Evolutionary conservation across 2,797 vertebrate genomes (phyloP), one percentile per base, ranked within the genome.

Genomic region (Enteromius unitaeniatus): DNA sequence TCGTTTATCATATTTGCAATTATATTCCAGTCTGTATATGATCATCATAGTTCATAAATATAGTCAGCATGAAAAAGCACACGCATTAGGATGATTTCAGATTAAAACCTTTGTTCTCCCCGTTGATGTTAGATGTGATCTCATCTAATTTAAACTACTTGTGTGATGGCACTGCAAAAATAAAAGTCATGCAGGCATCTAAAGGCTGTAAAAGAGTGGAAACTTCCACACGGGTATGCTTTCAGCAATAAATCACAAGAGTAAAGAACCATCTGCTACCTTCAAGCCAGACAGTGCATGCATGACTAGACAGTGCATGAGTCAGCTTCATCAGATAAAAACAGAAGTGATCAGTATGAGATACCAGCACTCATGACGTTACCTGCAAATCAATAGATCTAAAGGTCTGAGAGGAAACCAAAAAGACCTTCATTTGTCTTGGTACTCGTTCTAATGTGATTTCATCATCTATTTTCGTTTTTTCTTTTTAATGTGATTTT

Each of bases 401-500:
- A 11, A 69, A 69, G 21, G 10, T 37, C 62, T 17, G 45, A 62
- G 7, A 45, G 28, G 21, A 68, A 47, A 21, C 10, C 17, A 37
- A 15, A 28, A 28, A 51, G 28, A 13, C 17, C 47, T 42, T 6
- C 37, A 69, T 69, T 31, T 37, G 28, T 23, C 31, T 37, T 75
- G 72, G 51, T 55, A n/a, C 28, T 53, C 21, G 3, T 53, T 69
- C 34, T 26, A 69, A 80, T 80, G 65, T 42, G n/a, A 80, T 79
- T 69, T 37, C 6, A 37, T 37, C 37, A 37, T 7, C 37, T 37
- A 37, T 37, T 34, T 34, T 34, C 5, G 5, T 34, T 34, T 34
- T 5, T 34, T 34, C 28, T 28, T 28, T 28, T 28, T 28, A 3
- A 31, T 31, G 31, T 31, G 31, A 31, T 31, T 31, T 31, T 2